These are phyloP conservation scores for Ennomos erosarius DNA, from an alignment of 2,888 invertebrate species.

Conservation along the genomic window DNA sequence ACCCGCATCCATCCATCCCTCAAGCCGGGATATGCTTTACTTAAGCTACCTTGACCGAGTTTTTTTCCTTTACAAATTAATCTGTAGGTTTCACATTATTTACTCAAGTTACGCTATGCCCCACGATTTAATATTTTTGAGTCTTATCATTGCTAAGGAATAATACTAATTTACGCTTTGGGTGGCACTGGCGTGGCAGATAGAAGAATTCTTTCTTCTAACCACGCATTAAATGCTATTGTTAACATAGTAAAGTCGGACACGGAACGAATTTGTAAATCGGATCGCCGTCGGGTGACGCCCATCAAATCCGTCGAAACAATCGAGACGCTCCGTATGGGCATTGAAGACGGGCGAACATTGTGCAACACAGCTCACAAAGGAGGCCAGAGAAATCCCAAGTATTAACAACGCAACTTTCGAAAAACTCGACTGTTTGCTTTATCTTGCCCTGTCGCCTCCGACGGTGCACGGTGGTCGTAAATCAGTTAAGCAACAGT, in stretches of 20 bases:
- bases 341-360: slow-evolving; percentile 67
- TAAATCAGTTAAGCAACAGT: slow-evolving; percentile 76
- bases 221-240: slow-evolving; percentile 52
- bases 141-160: too few species aligned
- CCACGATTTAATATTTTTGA: too few species aligned
- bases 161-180: slow-evolving; percentile 46
- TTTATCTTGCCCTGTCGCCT: slow-evolving; percentile 48
- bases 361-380: slow-evolving; percentile 79
- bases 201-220: slow-evolving; percentile 44
- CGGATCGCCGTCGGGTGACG: slow-evolving; percentile 73
- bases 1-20: too few species aligned
- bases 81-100: too few species aligned
- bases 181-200: slow-evolving; percentile 65
- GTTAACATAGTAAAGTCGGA: slow-evolving; percentile 68
- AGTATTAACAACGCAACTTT: slow-evolving; percentile 68
- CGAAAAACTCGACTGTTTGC: slow-evolving; percentile 65
- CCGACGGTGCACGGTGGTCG: slow-evolving; percentile 56
- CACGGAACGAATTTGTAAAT: slow-evolving; percentile 80
- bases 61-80: too few species aligned
- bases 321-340: slow-evolving; percentile 67
- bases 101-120: too few species aligned
- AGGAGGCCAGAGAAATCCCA: slow-evolving; percentile 76
- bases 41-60: too few species aligned
- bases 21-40: too few species aligned
- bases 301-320: slow-evolving; percentile 75